Conservation (phyloP, 1,140 invertebrate species). For the Drosophila persimilis region DNA sequence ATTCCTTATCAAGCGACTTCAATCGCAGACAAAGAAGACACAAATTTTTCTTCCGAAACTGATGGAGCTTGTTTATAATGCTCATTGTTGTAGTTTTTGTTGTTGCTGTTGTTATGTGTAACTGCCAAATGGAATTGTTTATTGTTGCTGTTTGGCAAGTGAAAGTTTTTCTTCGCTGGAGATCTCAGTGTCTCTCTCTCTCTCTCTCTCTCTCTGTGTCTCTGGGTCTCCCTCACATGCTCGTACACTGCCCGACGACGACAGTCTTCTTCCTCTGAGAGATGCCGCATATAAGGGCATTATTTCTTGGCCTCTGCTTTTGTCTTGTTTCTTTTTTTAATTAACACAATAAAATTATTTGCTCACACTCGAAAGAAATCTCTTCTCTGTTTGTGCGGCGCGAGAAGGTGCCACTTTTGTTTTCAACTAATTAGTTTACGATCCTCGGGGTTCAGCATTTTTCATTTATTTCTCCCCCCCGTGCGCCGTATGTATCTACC, state of each 20-base stretch:
- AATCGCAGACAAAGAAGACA: slow-evolving; percentile 57
- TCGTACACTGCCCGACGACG: slow-evolving; percentile 36
- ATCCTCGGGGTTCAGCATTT: slow-evolving; percentile 57
- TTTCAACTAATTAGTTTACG: slow-evolving; percentile 64
- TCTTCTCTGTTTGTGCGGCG: too few relatives aligned
- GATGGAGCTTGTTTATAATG: slow-evolving; percentile 53
- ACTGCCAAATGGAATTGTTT: slow-evolving; percentile 72
- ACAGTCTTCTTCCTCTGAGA: slow-evolving; percentile 48
- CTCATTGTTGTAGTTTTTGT: slow-evolving; percentile 23
- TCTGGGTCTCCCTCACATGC: slow-evolving; percentile 38
- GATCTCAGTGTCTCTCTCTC: slow-evolving; percentile 35
- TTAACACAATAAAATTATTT: slow-evolving; percentile 76
- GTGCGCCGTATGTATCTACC: slow-evolving; percentile 7
- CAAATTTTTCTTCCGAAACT: slow-evolving; percentile 52
- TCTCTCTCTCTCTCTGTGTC: slow-evolving; percentile 21
- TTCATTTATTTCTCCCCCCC: slow-evolving; percentile 17
- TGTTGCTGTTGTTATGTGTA: slow-evolving; percentile 63
- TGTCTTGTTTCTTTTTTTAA: slow-evolving; percentile 75
- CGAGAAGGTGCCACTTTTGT: slow-evolving; percentile 43
- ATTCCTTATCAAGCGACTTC: slow-evolving; percentile 60
- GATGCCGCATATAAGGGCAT: slow-evolving; percentile 73
- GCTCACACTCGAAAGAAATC: slow-evolving; percentile 18
- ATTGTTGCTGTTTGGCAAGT: slow-evolving; percentile 71
- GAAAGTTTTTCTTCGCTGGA: slow-evolving; percentile 62
- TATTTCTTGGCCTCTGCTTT: slow-evolving; percentile 29